Evolutionary conservation across 2,797 vertebrate species (phyloP), one percentile per base, ranked within the genome.

Genomic region (Myotis pilosus): DNA sequence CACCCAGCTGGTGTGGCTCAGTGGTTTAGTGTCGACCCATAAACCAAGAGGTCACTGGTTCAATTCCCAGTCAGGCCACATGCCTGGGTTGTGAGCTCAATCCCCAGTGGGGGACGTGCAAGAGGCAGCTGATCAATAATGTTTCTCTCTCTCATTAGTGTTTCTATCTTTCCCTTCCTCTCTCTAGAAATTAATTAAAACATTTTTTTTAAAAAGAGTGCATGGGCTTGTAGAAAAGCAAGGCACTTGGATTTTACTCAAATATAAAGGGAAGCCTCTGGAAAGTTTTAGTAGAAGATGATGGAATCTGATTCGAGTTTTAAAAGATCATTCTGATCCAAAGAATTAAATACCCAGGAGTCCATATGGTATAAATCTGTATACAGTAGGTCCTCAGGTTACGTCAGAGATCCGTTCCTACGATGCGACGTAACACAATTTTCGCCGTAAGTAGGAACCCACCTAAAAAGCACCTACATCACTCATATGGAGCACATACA

Each of bases 231-330:
- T 28, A 28, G 11, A 36, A 72, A 60, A 57, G 25, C 12, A 72
- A 80, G n/a, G 36, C 17, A n/a, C 17, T n/a, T 72, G 44, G 69
- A 60, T 68, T 83, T 93, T 60, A 90, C 64, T 75, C 47, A 84
- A 83, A 22, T 17, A 44, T 87, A 76, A 62, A 74, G 20, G 12
- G 33, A 82, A 94, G 17, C 19, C 2, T 87, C 55, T 79, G 23
- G 47, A 82, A 60, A 28, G 1, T 51, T 94, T 87, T 38, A 66
- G 64, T 64, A 36, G 36, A 47, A 83, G 76, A 66, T 57, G 28
- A 64, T 87, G 38, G 76, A 87, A 49, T 75, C 51, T 75, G 33
- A 66, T 76, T 72, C 11, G 44, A 72, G 28, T 51, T 38, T 83
- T 62, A 57, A 94, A 72, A 87, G 17, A 91, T 82, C 11, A 25